These are phyloP conservation scores for Hipposideros armiger DNA, from an alignment of 2,113 vertebrate genomes.

Conservation along the genomic window DNA sequence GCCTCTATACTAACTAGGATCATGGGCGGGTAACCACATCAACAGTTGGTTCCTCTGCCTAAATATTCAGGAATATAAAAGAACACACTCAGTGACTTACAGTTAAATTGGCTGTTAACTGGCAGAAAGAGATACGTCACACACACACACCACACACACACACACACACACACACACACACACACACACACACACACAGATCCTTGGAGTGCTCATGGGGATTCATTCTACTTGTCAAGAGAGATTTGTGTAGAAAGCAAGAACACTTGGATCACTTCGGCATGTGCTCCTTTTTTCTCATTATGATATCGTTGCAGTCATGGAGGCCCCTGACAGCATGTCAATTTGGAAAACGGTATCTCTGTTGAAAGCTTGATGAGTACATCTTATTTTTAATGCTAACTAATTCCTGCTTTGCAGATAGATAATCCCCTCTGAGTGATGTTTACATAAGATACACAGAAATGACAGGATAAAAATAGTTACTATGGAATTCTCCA, in stretches of 20 bases:
- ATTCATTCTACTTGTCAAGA: constrained; percentile 48
- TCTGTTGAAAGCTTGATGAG: constrained; percentile 71
- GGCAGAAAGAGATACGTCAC: not conserved
- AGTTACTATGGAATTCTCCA: constrained; percentile 77
- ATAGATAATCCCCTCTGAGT: constrained; percentile 73
- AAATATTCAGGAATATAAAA: constrained; percentile 42
- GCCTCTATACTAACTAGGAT: not conserved
- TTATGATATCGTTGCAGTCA: not conserved
- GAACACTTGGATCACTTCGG: not conserved
- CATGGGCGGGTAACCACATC: not conserved
- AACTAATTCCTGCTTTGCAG: constrained; percentile 75
- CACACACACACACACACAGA: not conserved
- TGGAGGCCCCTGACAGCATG: constrained; percentile 43
- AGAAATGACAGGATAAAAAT: constrained; percentile 77
- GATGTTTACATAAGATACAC: constrained; percentile 79
- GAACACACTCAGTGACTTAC: not conserved
- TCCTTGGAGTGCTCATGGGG: not conserved
- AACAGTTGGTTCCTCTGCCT: not conserved
- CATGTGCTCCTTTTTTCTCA: not conserved
- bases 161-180: not conserved
- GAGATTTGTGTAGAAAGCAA: constrained; percentile 35
- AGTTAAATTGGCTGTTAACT: not conserved
- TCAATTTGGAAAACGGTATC: constrained; percentile 56
- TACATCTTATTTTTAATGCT: constrained; percentile 74
- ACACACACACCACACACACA: not conserved